phyloP scores from a whole-genome alignment of 2,888 invertebrate genomes.

The Trissonchulus sp. region DNA sequence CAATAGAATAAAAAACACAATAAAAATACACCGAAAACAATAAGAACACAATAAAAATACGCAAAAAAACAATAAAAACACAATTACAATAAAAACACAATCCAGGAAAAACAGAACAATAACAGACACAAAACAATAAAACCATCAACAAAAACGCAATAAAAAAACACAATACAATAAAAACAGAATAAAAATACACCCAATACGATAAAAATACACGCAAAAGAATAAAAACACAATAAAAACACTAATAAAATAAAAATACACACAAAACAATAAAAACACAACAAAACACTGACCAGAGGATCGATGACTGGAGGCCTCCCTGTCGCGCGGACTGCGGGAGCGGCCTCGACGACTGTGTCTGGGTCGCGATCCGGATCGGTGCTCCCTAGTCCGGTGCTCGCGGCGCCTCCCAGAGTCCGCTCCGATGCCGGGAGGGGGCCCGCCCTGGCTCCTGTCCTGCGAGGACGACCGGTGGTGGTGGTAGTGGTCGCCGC shows the following conservation, averaged over 20 bases:
- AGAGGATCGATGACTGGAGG: background rate
- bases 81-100: no score
- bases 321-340: background rate
- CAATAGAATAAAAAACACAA: no score
- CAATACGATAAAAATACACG: background rate
- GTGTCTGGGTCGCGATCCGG: conserved; percentile 18
- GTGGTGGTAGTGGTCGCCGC: background rate
- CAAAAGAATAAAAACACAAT: background rate
- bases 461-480: background rate
- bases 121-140: no score
- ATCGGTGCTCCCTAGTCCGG: background rate
- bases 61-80: no score
- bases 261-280: background rate
- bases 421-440: background rate
- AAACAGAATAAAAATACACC: background rate
- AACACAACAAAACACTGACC: background rate
- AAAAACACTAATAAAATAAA: background rate
- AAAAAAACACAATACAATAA: no score
- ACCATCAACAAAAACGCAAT: no score
- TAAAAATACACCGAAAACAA: no score
- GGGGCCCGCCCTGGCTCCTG: background rate
- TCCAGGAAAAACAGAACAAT: no score
- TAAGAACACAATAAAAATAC: no score
- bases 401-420: background rate
- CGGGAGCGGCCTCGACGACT: no score